These are phyloP conservation scores for Blastomussa wellsi DNA, from an alignment of 92 coral and sea anemone species.

Conservation along the genomic window DNA sequence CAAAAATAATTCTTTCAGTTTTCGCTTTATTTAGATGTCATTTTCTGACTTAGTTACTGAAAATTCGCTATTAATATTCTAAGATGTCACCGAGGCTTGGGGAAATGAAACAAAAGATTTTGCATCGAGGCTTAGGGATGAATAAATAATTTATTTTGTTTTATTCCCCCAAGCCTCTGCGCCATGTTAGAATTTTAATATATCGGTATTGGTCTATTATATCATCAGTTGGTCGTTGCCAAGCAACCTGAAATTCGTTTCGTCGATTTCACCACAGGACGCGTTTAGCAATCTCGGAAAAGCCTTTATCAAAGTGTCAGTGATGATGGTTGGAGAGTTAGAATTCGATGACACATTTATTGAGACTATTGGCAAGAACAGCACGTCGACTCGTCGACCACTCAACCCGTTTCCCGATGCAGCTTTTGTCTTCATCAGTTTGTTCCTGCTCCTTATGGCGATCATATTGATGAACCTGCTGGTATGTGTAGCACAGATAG, in stretches of 20 bases:
- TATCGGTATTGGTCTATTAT: no score
- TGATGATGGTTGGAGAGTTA: constrained; percentile 91
- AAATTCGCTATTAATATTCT: no score
- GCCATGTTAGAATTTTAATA: no score
- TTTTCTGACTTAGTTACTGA: not conserved
- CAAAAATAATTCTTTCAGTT: no score
- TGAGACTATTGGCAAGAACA: constrained; percentile 45
- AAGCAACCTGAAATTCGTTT: not conserved
- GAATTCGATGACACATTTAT: constrained; percentile 74
- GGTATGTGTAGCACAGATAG: constrained; percentile 70
- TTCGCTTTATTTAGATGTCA: no score
- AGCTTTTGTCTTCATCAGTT: constrained; percentile 56
- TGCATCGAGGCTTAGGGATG: no score
- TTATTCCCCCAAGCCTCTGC: no score
- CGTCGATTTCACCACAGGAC: constrained; percentile 29
- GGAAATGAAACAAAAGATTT: no score
- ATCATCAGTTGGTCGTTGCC: no score
- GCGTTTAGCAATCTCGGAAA: constrained; percentile 58
- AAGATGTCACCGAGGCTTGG: no score
- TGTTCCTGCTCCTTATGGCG: constrained; percentile 77
- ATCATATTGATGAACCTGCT: constrained; percentile 84
- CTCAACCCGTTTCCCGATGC: constrained; percentile 80
- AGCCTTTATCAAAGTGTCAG: constrained; percentile 66
- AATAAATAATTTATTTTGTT: no score
- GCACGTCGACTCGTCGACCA: constrained; percentile 39